Percentiles rank a stretch among this genome's conserved stretches.
Conservation (phyloP, 37 sponge, comb jelly and placozoan species). For the Petrosia ficiformis region DNA sequence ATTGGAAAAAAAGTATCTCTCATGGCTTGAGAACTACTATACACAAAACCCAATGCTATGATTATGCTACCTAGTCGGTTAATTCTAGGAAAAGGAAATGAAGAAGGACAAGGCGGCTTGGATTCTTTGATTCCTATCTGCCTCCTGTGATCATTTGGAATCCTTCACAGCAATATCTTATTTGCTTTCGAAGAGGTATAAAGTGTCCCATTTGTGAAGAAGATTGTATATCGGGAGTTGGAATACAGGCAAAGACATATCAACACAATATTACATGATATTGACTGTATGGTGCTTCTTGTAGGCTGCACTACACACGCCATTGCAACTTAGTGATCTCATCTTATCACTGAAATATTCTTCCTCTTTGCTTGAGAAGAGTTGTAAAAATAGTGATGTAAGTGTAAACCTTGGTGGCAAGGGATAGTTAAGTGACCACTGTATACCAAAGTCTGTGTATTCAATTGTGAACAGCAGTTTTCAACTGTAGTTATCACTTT, state of each 20-base stretch:
- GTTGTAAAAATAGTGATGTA: no score
- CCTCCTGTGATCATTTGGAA: no score
- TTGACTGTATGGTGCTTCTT: conserved; percentile 7
- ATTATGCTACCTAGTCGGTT: not conserved
- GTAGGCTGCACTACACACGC: conserved; percentile 17
- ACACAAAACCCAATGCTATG: not conserved
- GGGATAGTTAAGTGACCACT: no score
- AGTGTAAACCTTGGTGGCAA: no score
- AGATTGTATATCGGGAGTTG: conserved; percentile 2
- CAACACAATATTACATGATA: conserved; percentile 16
- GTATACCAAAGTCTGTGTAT: no score
- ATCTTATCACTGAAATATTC: conserved; percentile 25
- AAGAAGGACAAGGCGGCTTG: not conserved
- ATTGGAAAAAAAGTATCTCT: not conserved
- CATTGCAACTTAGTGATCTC: conserved; percentile 4
- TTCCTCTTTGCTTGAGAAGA: not conserved
- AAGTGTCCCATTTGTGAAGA: conserved; percentile 11
- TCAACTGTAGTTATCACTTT: not conserved
- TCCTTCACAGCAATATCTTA: not conserved
- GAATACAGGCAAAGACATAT: conserved; percentile 24
- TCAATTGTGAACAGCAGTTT: not conserved
- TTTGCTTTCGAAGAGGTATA: not conserved
- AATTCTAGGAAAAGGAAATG: not conserved
- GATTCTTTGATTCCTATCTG: not conserved
- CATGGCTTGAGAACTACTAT: not conserved